Conservation (phyloP, 2,888 invertebrate genomes). For the Isotomurus palustris region DNA sequence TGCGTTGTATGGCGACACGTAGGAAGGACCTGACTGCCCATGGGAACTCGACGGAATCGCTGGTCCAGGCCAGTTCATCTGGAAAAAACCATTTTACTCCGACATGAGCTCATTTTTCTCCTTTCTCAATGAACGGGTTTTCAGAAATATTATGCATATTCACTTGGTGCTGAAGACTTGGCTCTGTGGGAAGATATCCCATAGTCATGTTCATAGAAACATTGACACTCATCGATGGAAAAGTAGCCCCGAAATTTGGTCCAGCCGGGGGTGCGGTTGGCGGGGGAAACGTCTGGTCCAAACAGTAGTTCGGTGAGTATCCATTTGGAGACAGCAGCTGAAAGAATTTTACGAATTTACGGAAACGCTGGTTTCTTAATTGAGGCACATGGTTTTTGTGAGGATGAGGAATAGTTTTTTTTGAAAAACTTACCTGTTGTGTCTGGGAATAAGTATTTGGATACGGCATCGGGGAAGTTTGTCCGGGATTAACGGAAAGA, state of each 20-base stretch:
- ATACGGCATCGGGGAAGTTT: slow-evolving; percentile 49
- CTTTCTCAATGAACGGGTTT: background rate
- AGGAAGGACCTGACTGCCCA: slow-evolving; percentile 56
- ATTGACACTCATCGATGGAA: slow-evolving; percentile 93
- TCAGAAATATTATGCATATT: background rate
- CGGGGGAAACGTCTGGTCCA: slow-evolving; percentile 46
- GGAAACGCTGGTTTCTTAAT: background rate
- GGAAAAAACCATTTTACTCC: slow-evolving; percentile 35
- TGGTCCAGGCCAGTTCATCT: slow-evolving; percentile 67
- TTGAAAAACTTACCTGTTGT: slow-evolving; percentile 34
- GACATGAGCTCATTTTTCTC: background rate
- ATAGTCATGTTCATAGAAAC: slow-evolving; percentile 98
- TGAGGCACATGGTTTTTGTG: no score
- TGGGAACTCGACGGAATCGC: slow-evolving; percentile 52
- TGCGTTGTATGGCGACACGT: slow-evolving; percentile 29
- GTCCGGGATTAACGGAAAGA: slow-evolving; percentile 76
- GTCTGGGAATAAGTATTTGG: slow-evolving; percentile 35
- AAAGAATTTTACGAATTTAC: no score
- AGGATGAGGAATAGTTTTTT: no score
- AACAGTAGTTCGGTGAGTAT: slow-evolving; percentile 48
- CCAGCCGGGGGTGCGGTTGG: slow-evolving; percentile 46
- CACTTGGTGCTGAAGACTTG: slow-evolving; percentile 35
- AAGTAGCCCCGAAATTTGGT: slow-evolving; percentile 53
- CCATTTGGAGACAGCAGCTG: slow-evolving; percentile 44
- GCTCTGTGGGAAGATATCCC: slow-evolving; percentile 49